A percentile compares a stretch with the other conserved stretches of the same genome.
Evolutionary conservation across 2,113 vertebrate species (phyloP).

Genomic region (Tychaedon coryphoeus): DNA sequence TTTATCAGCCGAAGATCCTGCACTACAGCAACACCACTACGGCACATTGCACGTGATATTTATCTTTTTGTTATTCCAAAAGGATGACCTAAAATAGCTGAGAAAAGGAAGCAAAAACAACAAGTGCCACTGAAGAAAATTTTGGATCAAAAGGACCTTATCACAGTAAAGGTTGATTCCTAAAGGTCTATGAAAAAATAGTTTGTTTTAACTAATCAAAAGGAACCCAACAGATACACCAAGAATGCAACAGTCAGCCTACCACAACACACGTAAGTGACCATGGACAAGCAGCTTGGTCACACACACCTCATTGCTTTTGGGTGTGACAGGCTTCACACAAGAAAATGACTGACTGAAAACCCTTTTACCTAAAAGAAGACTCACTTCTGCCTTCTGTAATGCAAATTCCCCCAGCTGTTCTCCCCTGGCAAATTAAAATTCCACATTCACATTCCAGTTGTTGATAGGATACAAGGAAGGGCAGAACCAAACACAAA

Average conservation of each 20-base stretch:
- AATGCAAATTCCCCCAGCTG: background rate
- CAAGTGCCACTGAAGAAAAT: background rate
- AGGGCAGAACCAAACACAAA: background rate
- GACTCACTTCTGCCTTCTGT: background rate
- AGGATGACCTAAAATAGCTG: background rate
- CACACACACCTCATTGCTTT: background rate
- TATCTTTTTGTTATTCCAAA: background rate
- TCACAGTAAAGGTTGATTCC: background rate
- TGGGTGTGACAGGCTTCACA: background rate
- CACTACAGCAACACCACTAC: background rate
- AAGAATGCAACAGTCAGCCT: background rate
- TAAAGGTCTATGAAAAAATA: background rate
- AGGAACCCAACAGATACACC: background rate
- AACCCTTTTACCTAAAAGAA: background rate
- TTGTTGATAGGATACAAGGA: background rate
- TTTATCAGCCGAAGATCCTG: background rate
- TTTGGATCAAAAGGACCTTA: background rate
- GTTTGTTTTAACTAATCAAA: background rate
- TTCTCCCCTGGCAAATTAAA: background rate
- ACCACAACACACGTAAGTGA: background rate
- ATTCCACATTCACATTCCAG: background rate
- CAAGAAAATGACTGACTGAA: rapidly evolving
- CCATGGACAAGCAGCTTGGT: background rate
- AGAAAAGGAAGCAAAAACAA: background rate
- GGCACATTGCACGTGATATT: background rate